Evolutionary conservation across 1,140 invertebrate genomes (phyloP).

Genomic region (Belonocnema kinseyi): DNA sequence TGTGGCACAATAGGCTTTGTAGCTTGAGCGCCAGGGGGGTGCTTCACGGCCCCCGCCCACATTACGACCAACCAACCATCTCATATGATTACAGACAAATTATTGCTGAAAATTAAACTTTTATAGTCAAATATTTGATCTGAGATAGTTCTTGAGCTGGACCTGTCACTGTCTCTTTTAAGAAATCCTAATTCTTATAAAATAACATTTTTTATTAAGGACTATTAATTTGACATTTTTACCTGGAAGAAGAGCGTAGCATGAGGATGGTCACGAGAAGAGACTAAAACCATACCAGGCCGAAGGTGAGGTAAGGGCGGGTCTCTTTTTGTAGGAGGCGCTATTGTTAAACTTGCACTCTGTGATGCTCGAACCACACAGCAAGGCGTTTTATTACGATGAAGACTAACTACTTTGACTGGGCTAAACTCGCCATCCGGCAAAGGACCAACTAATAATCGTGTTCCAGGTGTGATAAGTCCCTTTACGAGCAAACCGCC

Average conservation of each 20-base stretch:
- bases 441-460: conserved; percentile 88
- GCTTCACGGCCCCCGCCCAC: too few species aligned
- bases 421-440: conserved; percentile 88
- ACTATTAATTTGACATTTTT: conserved; percentile 37
- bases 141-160: too few species aligned
- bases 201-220: not conserved
- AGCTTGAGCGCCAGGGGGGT: too few species aligned
- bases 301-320: conserved; percentile 80
- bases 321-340: conserved; percentile 72
- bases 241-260: conserved; percentile 89
- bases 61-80: too few species aligned
- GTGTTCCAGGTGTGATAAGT: conserved; percentile 88
- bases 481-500: conserved; percentile 92
- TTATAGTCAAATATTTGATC: too few species aligned
- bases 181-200: too few species aligned
- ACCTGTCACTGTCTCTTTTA: too few species aligned
- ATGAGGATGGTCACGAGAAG: conserved; percentile 75
- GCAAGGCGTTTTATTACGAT: conserved; percentile 93
- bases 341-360: conserved; percentile 91
- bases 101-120: too few species aligned
- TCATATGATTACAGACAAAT: too few species aligned
- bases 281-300: conserved; percentile 89
- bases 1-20: too few species aligned
- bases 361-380: conserved; percentile 91
- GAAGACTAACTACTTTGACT: conserved; percentile 88